phyloP scores from a whole-genome alignment of 2,888 invertebrate genomes.

The Notodonta dromedarius region DNA sequence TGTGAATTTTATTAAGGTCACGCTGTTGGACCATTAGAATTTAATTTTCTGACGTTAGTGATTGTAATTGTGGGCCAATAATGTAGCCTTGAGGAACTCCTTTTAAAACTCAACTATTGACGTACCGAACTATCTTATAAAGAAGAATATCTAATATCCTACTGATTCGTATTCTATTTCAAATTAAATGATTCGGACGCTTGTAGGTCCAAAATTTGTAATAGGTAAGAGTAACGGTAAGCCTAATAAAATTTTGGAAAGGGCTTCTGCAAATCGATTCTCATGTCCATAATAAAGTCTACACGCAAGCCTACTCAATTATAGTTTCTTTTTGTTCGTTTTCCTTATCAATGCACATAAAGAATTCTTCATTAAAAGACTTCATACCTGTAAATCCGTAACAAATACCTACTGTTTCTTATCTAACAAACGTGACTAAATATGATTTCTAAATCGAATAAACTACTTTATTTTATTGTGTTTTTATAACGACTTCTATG shows the following conservation, averaged over 20 bases:
- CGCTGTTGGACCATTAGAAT: neutral
- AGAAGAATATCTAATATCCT: too few species aligned
- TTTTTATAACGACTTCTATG: neutral
- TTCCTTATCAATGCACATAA: neutral
- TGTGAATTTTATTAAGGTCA: conserved; percentile 1
- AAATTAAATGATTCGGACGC: too few species aligned
- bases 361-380: neutral
- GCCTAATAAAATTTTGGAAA: too few species aligned
- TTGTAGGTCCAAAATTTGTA: too few species aligned
- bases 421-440: conserved; percentile 1
- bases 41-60: neutral
- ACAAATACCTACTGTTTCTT: neutral
- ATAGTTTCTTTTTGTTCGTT: neutral
- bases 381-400: neutral
- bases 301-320: neutral
- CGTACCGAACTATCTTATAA: too few species aligned
- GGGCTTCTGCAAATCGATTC: too few species aligned
- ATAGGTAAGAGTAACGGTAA: too few species aligned
- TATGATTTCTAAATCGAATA: neutral
- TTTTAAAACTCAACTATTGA: too few species aligned
- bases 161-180: too few species aligned
- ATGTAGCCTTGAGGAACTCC: neutral
- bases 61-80: neutral
- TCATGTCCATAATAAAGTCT: too few species aligned
- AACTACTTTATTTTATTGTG: neutral